Evolutionary conservation across 1,140 invertebrate species (phyloP).

Genomic region (Conopomorpha cramerella): DNA sequence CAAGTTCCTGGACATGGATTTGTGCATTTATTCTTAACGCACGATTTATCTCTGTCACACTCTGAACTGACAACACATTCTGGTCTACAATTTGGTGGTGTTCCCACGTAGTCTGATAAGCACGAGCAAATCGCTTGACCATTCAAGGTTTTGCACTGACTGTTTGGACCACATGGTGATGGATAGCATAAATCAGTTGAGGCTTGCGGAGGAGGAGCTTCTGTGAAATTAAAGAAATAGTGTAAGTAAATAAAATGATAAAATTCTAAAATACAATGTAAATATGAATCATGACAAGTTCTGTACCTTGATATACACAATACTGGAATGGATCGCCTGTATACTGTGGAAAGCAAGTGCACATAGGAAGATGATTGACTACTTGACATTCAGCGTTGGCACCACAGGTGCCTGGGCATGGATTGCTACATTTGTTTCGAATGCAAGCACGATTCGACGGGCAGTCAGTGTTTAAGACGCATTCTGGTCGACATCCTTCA

Average conservation of each 20-base stretch:
- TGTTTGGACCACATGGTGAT: slow-evolving; percentile 69
- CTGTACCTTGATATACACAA: slow-evolving; percentile 58
- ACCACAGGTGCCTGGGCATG: slow-evolving; percentile 67
- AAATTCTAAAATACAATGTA: too few species aligned
- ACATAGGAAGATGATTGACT: slow-evolving; percentile 67
- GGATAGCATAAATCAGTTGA: slow-evolving; percentile 63
- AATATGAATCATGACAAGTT: slow-evolving; percentile 2
- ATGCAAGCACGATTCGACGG: slow-evolving; percentile 64
- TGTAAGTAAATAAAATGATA: too few species aligned
- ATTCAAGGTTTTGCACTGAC: slow-evolving; percentile 63
- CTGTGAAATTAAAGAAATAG: slow-evolving; percentile 20
- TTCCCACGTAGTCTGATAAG: slow-evolving; percentile 63
- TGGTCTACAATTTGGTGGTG: slow-evolving; percentile 64
- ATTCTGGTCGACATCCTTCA: slow-evolving; percentile 73
- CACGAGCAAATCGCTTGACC: slow-evolving; percentile 68
- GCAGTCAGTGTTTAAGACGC: slow-evolving; percentile 72
- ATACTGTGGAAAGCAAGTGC: slow-evolving; percentile 69
- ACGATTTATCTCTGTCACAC: slow-evolving; percentile 65
- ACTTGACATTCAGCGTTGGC: slow-evolving; percentile 69
- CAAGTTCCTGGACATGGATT: slow-evolving; percentile 68
- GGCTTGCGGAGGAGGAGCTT: slow-evolving; percentile 18
- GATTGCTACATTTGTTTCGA: slow-evolving; percentile 66
- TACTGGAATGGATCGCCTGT: slow-evolving; percentile 75
- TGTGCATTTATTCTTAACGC: slow-evolving; percentile 65
- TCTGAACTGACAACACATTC: slow-evolving; percentile 67